Conservation (phyloP, 1,140 invertebrate genomes). For the Atopsyche davidsoni region DNA sequence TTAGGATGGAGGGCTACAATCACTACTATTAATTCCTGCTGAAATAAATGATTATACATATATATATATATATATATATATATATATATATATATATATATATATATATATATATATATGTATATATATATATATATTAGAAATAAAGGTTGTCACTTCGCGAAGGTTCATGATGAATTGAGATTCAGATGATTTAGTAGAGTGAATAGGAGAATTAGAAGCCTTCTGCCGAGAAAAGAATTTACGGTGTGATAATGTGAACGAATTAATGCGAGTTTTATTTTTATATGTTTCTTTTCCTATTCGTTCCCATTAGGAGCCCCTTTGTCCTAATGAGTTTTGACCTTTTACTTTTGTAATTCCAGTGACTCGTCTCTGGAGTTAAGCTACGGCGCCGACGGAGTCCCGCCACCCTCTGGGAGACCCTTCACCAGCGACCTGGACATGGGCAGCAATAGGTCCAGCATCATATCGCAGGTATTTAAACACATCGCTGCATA, state of each 20-base stretch:
- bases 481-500: background rate
- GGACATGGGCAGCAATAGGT: constrained; percentile 50
- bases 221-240: background rate
- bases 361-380: constrained; percentile 51
- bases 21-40: too few species aligned
- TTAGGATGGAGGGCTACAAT: too few species aligned
- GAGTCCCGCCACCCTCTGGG: constrained; percentile 29
- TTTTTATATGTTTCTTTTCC: background rate
- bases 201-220: background rate
- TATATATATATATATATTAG: too few species aligned
- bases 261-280: too few species aligned
- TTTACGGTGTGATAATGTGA: too few species aligned
- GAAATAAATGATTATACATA: too few species aligned
- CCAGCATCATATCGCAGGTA: constrained; percentile 50
- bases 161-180: too few species aligned
- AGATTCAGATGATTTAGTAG: background rate
- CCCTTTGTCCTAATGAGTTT: background rate
- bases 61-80: too few species aligned
- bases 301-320: background rate
- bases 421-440: constrained; percentile 52
- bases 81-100: too few species aligned
- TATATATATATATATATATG: too few species aligned
- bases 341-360: constrained; percentile 15
- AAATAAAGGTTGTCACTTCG: too few species aligned
- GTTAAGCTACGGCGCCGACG: constrained; percentile 37